A percentile compares a stretch with the other conserved stretches of the same genome.
Evolutionary conservation across 2,113 vertebrate species (phyloP).

Genomic region (Pao palembangensis): DNA sequence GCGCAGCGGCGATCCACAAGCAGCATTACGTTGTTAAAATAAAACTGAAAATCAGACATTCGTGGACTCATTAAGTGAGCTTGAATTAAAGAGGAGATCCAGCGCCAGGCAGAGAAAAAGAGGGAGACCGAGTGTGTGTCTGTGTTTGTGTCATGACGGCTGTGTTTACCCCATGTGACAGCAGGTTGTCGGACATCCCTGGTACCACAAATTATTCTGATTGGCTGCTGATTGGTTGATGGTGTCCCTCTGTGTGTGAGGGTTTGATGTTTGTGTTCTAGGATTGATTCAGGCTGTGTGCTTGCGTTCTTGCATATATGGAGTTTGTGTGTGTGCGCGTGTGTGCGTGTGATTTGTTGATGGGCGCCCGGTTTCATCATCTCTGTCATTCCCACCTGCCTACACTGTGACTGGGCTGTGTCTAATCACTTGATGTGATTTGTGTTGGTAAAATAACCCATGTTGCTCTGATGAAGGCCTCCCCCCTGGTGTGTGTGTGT

Average conservation of each 20-base stretch:
- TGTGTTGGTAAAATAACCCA: conserved; percentile 69
- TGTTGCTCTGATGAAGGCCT: conserved; percentile 62
- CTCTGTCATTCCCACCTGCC: conserved; percentile 58
- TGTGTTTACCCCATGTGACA: conserved; percentile 36
- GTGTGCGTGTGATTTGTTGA: conserved; percentile 46
- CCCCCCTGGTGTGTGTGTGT: conserved; percentile 45
- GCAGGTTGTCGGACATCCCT: conserved; percentile 63
- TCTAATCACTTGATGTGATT: conserved; percentile 82
- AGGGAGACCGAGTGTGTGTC: not conserved
- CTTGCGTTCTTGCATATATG: conserved; percentile 67
- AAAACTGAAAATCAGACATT: not conserved
- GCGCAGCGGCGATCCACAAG: too few relatives aligned
- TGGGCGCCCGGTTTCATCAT: conserved; percentile 58
- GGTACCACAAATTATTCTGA: conserved; percentile 82
- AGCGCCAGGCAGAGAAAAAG: not conserved
- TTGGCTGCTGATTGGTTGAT: conserved; percentile 77
- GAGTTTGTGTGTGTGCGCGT: conserved; percentile 36
- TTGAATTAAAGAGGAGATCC: too few relatives aligned
- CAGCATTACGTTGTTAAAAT: not conserved
- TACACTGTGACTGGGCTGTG: conserved; percentile 53
- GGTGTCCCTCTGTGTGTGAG: conserved; percentile 51
- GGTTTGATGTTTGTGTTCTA: conserved; percentile 26
- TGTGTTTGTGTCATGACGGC: conserved; percentile 30
- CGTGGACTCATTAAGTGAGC: not conserved
- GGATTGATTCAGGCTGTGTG: conserved; percentile 53